Evolutionary conservation across 2,113 vertebrate species (phyloP), one percentile per base, ranked within the genome.

Genomic region (Cranoglanis bouderius): DNA sequence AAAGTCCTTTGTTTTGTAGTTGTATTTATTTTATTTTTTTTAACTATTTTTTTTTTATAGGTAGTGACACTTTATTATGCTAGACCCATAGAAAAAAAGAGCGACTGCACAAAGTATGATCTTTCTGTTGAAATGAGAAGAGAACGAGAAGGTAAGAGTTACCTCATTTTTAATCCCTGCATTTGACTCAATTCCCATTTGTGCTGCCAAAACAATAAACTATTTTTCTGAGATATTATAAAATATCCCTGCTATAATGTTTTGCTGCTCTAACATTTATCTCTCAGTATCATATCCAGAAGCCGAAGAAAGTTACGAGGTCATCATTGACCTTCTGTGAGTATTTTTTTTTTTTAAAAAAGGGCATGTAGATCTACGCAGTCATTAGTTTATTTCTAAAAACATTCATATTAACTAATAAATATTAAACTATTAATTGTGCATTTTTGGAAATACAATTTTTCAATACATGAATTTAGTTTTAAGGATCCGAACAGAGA

Each of bases 51-150:
- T 46, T 46, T 6, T 61, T 91, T 53, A 70, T 89, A 96, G 96
- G 92, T 97, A 88, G 93, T 96, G 89, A 97, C 96, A 0, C 2
- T 96, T 77, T 97, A 97, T 92, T 96, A 97, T 0, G 94, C 96
- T 89, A 88, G 93, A 32, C 91, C 95, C n/a, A 92, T 90, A 0
- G 93, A 96, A 0, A 93, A 85, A 46, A 92, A 93, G 0, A 49
- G 67, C 32, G 82, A 94, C 21, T 99, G 98, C 89, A 93, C 95
- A 82, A 95, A 63, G 0, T 99, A 98, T 0, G 32, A 95, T 46
- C 67, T 99, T 6, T 74, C 38, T n/a, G 86, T 92, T 29, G 43
- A 82, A 40, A 49, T 92, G 51, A 70, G 16, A 16, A 35, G 6
- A 77, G 63, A 91, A 38, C 4, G 0, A 21, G 2, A 38, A 0